These are phyloP conservation scores for Chaenocephalus aceratus DNA, from an alignment of 2,113 vertebrate genomes.

Conservation along the genomic window DNA sequence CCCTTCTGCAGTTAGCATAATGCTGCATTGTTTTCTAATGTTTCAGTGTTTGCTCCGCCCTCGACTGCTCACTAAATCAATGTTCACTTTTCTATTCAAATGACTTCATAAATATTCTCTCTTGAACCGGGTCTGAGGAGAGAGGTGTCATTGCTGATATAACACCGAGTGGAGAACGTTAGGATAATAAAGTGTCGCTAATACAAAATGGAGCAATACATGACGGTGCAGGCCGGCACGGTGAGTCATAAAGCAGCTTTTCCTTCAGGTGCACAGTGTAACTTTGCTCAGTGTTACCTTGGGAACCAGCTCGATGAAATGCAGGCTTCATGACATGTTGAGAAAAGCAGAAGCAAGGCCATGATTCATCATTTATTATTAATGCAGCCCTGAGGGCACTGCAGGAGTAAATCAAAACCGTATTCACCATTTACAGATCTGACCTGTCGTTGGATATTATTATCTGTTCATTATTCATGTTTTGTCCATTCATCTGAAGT, in stretches of 20 bases:
- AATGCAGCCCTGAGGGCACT: conserved; percentile 32
- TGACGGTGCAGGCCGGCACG: conserved; percentile 24
- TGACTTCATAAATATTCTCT: conserved; percentile 53
- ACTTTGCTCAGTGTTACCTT: conserved; percentile 58
- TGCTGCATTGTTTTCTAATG: conserved; percentile 10
- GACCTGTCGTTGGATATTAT: neutral
- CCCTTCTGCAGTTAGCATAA: neutral
- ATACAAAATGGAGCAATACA: conserved; percentile 57
- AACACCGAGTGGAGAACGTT: conserved; percentile 10
- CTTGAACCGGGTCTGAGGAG: conserved; percentile 13
- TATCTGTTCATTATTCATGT: neutral
- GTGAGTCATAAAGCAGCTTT: conserved; percentile 28
- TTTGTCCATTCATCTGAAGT: neutral
- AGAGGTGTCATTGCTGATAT: conserved; percentile 8
- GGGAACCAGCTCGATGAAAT: conserved; percentile 53
- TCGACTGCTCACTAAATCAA: conserved; percentile 42
- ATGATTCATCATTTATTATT: conserved; percentile 60
- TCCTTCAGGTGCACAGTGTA: conserved; percentile 39
- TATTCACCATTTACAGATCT: conserved; percentile 9
- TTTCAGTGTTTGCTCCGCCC: neutral
- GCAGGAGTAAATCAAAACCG: conserved; percentile 30
- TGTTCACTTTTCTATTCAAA: conserved; percentile 42
- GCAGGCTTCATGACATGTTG: conserved; percentile 43
- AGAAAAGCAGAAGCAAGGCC: conserved; percentile 45
- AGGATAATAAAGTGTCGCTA: conserved; percentile 55